Percentiles rank a stretch among this genome's conserved stretches.
Evolutionary conservation across 2,888 invertebrate genomes (phyloP).

Genomic region (Drepanosiphum platanoidis): DNA sequence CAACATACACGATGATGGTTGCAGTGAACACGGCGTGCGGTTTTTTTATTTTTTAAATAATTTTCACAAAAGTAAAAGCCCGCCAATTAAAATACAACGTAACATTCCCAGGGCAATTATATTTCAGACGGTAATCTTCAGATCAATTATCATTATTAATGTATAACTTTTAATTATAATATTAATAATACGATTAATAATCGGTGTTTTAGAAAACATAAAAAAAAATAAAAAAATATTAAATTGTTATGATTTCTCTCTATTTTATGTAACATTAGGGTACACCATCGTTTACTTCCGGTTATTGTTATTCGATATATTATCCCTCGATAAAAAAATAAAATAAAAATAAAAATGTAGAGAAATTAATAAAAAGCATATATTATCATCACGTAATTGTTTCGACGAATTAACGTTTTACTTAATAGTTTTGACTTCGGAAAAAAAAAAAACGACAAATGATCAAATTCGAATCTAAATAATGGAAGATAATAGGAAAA

Average conservation of each 20-base stretch:
- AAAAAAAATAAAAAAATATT: conserved; percentile 34
- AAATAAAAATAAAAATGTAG: neutral
- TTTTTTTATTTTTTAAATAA: conserved; percentile 13
- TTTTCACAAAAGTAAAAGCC: conserved; percentile 52
- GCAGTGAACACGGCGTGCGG: neutral
- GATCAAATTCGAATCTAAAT: neutral
- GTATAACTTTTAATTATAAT: conserved; percentile 29
- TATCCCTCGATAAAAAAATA: conserved; percentile 7
- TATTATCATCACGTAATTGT: neutral
- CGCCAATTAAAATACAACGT: conserved; percentile 38
- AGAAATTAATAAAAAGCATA: neutral
- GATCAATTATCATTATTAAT: conserved; percentile 21
- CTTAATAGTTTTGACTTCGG: neutral
- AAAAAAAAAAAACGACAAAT: neutral
- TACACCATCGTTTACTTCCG: conserved; percentile 34
- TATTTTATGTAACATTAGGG: conserved; percentile 36
- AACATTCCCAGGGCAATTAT: conserved; percentile 43
- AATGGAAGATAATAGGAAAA: neutral
- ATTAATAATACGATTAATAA: conserved; percentile 4
- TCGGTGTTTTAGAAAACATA: conserved; percentile 27
- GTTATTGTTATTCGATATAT: conserved; percentile 49
- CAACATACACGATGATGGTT: neutral
- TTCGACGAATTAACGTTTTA: neutral
- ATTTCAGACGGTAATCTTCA: conserved; percentile 26
- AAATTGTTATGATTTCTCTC: conserved; percentile 53